Evolutionary conservation across 2,113 vertebrate species (phyloP), one percentile per base, ranked within the genome.

Genomic region (Gulo gulo): DNA sequence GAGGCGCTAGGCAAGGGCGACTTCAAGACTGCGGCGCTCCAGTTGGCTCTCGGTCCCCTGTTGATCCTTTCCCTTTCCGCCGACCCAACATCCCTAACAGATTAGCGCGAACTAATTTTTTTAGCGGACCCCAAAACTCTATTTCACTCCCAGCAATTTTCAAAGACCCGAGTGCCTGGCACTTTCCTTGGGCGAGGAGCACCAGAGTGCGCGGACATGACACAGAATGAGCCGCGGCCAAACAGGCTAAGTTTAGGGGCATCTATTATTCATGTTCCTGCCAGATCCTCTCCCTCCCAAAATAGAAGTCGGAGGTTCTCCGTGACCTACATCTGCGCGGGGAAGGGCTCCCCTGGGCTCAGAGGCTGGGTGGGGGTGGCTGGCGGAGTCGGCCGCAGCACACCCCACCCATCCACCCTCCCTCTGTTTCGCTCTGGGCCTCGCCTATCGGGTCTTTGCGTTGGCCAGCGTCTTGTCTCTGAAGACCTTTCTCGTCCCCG

Each of bases 191-290:
- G 91, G 76, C 78, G 29, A 93, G 71, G 95, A 83, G 94, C 84
- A 71, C 67, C 3, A 50, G 69, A 42, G 94, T 29, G 83, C 92
- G 50, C 45, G 18, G 87, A 94, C 86, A 59, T 61, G 34, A 16
- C 95, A 93, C 97, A 97, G 97, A 98, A 98, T 80, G 91, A 98
- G 96, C 97, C 88, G 93, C 97, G 94, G 97, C 91, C 98, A 96
- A 98, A 98, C 95, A 95, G 91, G 98, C 94, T 96, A 97, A 98
- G 96, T 97, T 99, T 98, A 97, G 98, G 98, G 97, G 91, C 98
- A 99, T 99, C 98, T 99, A 99, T 99, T 99, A 99, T 99, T 99
- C 98, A 99, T 98, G 94, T 86, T 98, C 98, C 98, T 98, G 98
- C 98, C 98, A 98, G 98, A 98, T 98, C 83, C 98, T 98, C 96